phyloP scores from a whole-genome alignment of 2,113 vertebrate genomes.

The Ceratotherium simum region DNA sequence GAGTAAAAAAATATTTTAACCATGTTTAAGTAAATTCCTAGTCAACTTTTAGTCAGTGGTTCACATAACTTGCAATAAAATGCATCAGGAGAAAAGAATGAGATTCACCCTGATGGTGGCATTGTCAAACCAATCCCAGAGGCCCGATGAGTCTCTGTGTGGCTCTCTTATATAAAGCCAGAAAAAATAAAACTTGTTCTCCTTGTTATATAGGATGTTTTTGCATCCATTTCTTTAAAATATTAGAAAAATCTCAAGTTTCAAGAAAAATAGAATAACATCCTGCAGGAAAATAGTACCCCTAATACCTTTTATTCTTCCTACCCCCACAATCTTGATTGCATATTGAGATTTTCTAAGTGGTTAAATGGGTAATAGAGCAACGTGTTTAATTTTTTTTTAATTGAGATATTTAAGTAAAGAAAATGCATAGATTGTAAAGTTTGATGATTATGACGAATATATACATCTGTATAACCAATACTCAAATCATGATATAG shows the following conservation, averaged over 20 bases:
- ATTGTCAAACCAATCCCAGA: fast-evolving
- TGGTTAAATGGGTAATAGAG: not conserved
- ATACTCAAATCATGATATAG: not conserved
- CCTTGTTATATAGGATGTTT: not conserved
- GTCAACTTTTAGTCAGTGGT: not conserved
- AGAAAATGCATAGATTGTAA: not conserved
- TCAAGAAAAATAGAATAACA: not conserved
- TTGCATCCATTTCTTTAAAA: not conserved
- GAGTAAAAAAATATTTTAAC: not conserved
- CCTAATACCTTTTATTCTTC: not conserved
- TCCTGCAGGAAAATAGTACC: not conserved
- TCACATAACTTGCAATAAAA: not conserved
- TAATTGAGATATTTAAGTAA: not conserved
- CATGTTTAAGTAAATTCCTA: not conserved
- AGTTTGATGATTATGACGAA: not conserved
- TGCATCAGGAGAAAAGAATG: not conserved
- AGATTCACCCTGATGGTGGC: no score
- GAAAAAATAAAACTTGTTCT: not conserved
- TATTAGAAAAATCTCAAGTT: not conserved
- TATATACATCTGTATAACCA: not conserved
- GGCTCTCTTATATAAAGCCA: not conserved
- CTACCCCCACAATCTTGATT: no score
- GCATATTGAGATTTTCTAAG: not conserved
- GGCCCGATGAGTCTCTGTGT: not conserved
- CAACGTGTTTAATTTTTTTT: not conserved